Percentiles rank a stretch among this genome's conserved stretches.
phyloP scores from a whole-genome alignment of 1,140 invertebrate genomes.

The Mamestra configurata region DNA sequence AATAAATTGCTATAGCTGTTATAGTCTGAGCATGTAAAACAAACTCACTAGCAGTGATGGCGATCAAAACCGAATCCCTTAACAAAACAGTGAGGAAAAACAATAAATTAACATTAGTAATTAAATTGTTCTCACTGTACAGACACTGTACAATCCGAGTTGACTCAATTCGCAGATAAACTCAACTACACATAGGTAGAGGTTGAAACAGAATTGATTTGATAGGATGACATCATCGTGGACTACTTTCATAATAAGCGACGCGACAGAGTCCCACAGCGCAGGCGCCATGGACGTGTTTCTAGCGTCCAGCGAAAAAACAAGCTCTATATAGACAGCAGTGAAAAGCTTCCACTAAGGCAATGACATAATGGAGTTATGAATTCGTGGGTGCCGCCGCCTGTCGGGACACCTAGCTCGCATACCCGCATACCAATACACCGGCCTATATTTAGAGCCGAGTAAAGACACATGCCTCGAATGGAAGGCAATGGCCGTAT shows the following conservation, averaged over 20 bases:
- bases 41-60: background rate
- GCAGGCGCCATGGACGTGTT: constrained; percentile 34
- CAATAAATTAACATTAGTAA: background rate
- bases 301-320: constrained; percentile 7
- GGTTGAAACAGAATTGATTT: constrained; percentile 60
- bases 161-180: background rate
- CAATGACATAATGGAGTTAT: constrained; percentile 15
- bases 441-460: constrained; percentile 72
- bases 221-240: constrained; percentile 67
- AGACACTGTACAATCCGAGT: background rate
- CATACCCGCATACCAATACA: constrained; percentile 72
- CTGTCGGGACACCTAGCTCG: constrained; percentile 51
- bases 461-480: constrained; percentile 62
- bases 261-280: constrained; percentile 5
- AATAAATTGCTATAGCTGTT: background rate
- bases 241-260: constrained; percentile 45
- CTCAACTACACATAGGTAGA: constrained; percentile 23
- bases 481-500: constrained; percentile 56
- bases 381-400: constrained; percentile 47
- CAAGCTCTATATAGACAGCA: constrained; percentile 35
- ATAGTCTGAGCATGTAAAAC: background rate
- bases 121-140: background rate
- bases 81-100: background rate
- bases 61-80: background rate
- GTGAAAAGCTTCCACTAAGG: constrained; percentile 14